These are phyloP conservation scores for Galeopterus variegatus DNA, from an alignment of 2,113 vertebrate genomes.

Conservation along the genomic window DNA sequence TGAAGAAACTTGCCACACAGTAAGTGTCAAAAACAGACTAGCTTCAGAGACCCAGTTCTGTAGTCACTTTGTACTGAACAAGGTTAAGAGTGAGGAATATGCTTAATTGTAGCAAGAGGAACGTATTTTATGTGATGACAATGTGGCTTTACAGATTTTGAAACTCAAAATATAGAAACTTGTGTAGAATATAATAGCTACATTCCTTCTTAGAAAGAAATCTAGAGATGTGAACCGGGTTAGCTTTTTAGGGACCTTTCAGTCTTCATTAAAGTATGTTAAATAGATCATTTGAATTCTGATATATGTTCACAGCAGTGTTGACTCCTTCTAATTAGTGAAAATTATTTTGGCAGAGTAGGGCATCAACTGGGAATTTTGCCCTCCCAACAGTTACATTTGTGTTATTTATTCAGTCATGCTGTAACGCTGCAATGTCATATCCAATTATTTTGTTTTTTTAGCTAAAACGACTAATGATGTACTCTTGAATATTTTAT, in stretches of 20 bases:
- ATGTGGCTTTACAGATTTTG: neutral
- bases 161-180: neutral
- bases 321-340: constrained; percentile 48
- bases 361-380: constrained; percentile 30
- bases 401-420: constrained; percentile 38
- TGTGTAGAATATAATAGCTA: neutral
- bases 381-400: constrained; percentile 11
- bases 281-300: neutral
- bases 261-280: constrained; percentile 5
- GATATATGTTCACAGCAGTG: neutral
- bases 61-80: neutral
- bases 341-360: constrained; percentile 63
- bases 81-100: neutral
- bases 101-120: neutral
- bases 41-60: neutral
- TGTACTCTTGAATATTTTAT: neutral
- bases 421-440: neutral
- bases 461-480: constrained; percentile 37
- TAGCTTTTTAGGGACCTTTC: neutral
- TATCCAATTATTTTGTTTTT: neutral
- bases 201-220: constrained; percentile 10
- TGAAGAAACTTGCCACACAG: neutral
- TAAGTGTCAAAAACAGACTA: neutral
- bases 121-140: neutral
- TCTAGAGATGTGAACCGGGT: neutral